These are phyloP conservation scores for Pseudococcus jackbeardsleyi DNA, from an alignment of 2,888 invertebrate species.

Conservation along the genomic window DNA sequence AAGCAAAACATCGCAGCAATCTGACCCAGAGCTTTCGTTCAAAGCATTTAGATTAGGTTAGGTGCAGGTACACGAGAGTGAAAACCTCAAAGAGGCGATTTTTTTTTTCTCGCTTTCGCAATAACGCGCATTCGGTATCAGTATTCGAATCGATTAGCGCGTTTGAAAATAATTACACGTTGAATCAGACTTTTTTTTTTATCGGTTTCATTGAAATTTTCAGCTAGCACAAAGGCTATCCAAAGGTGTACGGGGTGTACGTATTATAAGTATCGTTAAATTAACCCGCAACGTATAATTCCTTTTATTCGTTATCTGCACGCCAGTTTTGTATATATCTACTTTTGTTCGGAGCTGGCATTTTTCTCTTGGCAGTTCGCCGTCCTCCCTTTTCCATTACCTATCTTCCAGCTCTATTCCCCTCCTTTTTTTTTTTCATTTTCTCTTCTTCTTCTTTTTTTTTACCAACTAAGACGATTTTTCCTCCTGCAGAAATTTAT, in stretches of 20 bases:
- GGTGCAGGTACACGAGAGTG: too few species aligned
- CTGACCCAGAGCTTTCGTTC: too few species aligned
- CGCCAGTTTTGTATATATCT: not conserved
- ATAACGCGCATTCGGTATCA: not conserved
- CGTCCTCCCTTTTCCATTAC: not conserved
- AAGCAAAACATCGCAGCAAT: too few species aligned
- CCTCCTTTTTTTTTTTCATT: too few species aligned
- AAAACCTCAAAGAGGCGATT: not conserved
- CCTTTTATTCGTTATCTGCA: conserved; percentile 48
- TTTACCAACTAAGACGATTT: not conserved
- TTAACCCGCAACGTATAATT: conserved; percentile 41
- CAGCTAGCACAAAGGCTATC: not conserved
- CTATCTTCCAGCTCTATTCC: not conserved
- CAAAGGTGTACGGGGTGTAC: too few species aligned
- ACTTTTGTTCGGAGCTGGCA: not conserved
- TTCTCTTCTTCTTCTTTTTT: not conserved
- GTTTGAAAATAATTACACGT: conserved; percentile 45
- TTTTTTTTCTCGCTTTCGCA: not conserved
- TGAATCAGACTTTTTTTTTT: conserved; percentile 45
- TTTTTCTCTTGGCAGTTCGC: not conserved
- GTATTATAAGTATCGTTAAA: conserved; percentile 20
- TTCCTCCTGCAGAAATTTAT: not conserved
- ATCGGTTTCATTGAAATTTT: conserved; percentile 41
- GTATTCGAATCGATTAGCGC: conserved; percentile 36
- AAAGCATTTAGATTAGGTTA: too few species aligned